phyloP scores from a whole-genome alignment of 2,888 invertebrate species.

The Eupithecia vulgata region DNA sequence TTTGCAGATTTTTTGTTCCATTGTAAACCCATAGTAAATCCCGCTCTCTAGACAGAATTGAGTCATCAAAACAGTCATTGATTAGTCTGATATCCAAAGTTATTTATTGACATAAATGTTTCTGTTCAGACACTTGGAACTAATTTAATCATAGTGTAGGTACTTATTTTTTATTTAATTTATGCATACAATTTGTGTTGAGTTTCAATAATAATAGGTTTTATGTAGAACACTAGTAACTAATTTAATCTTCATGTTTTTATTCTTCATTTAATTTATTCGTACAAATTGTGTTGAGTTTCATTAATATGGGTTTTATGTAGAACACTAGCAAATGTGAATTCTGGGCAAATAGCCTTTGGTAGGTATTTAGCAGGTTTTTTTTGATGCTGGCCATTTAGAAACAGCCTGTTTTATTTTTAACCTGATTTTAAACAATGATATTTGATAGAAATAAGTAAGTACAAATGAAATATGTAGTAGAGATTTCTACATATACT shows the following conservation, averaged over 20 bases:
- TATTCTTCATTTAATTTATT: background rate
- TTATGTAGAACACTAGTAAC: background rate
- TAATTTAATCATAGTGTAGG: background rate
- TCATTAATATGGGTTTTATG: background rate
- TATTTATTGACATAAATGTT: background rate
- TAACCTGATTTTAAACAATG: conserved; percentile 21
- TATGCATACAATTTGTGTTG: background rate
- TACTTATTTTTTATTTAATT: background rate
- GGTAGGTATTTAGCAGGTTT: conserved; percentile 22
- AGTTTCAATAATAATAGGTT: background rate
- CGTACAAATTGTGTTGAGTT: background rate
- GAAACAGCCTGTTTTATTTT: conserved; percentile 28
- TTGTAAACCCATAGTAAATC: background rate
- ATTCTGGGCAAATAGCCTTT: conserved; percentile 1
- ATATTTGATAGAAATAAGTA: conserved; percentile 15
- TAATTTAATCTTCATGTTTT: background rate
- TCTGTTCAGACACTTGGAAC: background rate
- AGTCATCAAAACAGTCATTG: background rate
- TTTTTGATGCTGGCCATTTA: conserved; percentile 43
- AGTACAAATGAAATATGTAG: conserved; percentile 30
- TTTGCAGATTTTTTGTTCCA: conserved; percentile 3
- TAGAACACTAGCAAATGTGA: background rate
- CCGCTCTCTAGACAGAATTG: background rate
- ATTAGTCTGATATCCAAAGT: background rate
- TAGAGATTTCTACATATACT: conserved; percentile 4